These are phyloP conservation scores for Hypercompe scribonia DNA, from an alignment of 2,888 invertebrate species.

Conservation along the genomic window DNA sequence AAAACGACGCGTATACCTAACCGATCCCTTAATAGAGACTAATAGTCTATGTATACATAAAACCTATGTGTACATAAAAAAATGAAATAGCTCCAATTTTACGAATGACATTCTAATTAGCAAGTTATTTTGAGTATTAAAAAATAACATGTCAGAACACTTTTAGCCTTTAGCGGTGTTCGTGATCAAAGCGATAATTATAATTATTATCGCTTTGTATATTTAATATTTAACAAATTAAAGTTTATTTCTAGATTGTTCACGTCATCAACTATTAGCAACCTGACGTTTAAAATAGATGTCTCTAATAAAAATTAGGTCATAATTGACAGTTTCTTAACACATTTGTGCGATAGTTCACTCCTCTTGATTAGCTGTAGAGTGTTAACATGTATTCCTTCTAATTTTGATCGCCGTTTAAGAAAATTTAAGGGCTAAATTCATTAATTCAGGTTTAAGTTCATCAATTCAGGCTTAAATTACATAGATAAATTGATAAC, in stretches of 20 bases:
- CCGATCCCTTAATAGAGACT: background rate
- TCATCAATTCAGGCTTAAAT: too few relatives aligned
- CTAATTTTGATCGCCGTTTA: background rate
- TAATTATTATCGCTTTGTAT: constrained; percentile 6
- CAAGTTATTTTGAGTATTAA: constrained; percentile 35
- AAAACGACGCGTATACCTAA: background rate
- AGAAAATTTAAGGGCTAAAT: background rate
- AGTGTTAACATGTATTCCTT: background rate
- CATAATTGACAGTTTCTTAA: background rate
- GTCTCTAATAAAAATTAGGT: background rate
- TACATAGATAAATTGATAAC: too few relatives aligned
- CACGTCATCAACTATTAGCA: constrained; percentile 5
- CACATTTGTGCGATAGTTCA: background rate
- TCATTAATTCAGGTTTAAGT: too few relatives aligned
- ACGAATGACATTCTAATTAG: constrained; percentile 42
- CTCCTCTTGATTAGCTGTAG: background rate
- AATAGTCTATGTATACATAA: too few relatives aligned
- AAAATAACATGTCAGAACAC: constrained; percentile 35
- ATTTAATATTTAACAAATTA: constrained; percentile 18
- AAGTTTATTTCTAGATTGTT: constrained; percentile 23
- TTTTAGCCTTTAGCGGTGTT: constrained; percentile 23
- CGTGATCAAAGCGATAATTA: constrained; percentile 32
- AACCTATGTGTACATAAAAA: too few relatives aligned
- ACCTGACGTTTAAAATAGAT: background rate
- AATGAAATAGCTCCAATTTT: constrained; percentile 26